Conservation (phyloP, 1,140 invertebrate species). For the Elysia chlorotica region DNA sequence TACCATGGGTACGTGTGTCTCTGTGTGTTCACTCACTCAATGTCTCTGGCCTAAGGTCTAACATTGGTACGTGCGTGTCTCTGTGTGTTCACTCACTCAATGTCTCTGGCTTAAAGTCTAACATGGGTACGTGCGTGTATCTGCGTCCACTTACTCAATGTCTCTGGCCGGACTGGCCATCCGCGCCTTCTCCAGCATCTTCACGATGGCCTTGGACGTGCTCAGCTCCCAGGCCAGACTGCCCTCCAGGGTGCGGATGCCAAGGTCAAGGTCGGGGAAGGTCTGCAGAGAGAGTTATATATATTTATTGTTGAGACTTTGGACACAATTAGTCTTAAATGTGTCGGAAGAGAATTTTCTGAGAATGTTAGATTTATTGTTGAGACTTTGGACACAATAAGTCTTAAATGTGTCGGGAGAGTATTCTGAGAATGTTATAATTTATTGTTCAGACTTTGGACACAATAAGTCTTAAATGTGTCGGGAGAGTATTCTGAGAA, state of each 20-base stretch:
- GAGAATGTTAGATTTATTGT: background rate
- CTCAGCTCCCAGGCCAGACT: conserved; percentile 41
- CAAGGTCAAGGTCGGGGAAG: conserved; percentile 37
- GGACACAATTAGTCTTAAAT: background rate
- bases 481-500: too few species aligned
- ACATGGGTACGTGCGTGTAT: too few species aligned
- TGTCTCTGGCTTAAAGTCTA: too few species aligned
- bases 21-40: too few species aligned
- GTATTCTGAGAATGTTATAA: background rate
- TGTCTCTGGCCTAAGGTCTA: too few species aligned
- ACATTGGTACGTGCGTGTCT: too few species aligned
- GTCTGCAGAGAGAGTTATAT: conserved; percentile 22
- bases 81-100: too few species aligned
- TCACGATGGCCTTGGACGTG: conserved; percentile 33
- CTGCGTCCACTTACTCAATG: conserved; percentile 29
- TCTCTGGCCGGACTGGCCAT: background rate
- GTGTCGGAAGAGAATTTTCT: background rate
- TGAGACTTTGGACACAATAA: background rate
- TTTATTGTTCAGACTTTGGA: too few species aligned
- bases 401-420: background rate
- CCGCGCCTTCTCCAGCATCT: conserved; percentile 33
- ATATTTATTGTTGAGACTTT: background rate
- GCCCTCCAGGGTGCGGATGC: conserved; percentile 37
- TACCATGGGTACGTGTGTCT: too few species aligned
- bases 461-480: background rate